These are phyloP conservation scores for Pimephales promelas DNA, from an alignment of 2,113 vertebrate genomes.

Conservation along the genomic window DNA sequence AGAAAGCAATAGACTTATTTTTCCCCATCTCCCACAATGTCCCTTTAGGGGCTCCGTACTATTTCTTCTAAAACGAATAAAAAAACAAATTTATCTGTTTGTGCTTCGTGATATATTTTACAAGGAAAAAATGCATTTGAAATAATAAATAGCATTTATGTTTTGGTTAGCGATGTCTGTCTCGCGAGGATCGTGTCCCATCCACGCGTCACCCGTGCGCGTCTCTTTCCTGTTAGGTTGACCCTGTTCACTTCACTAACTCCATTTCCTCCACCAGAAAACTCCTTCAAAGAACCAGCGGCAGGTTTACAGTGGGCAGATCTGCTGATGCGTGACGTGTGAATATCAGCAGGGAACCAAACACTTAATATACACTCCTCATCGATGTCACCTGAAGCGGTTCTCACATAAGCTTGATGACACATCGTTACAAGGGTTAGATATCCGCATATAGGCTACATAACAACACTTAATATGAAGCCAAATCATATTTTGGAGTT, in stretches of 20 bases:
- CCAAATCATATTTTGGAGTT: neutral
- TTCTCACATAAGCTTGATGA: neutral
- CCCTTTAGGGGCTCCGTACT: too few relatives aligned
- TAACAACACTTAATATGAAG: neutral
- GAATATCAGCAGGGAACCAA: constrained; percentile 38
- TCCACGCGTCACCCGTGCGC: constrained; percentile 50
- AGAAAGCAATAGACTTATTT: too few relatives aligned
- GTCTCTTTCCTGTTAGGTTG: constrained; percentile 73
- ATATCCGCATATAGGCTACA: too few relatives aligned
- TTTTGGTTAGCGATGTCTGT: neutral
- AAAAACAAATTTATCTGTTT: too few relatives aligned
- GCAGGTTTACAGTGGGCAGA: constrained; percentile 68
- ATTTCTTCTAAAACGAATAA: too few relatives aligned
- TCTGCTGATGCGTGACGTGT: constrained; percentile 62
- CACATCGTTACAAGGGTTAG: neutral
- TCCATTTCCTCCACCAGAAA: constrained; percentile 73
- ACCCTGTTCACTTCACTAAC: constrained; percentile 76
- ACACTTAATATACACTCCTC: neutral
- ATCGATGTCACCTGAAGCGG: neutral
- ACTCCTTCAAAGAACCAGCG: constrained; percentile 66
- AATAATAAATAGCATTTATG: too few relatives aligned
- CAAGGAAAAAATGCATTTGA: too few relatives aligned
- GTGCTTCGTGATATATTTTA: too few relatives aligned
- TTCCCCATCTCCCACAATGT: too few relatives aligned
- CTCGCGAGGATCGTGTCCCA: constrained; percentile 47